These are phyloP conservation scores for Capitella teleta DNA, from an alignment of 1,140 invertebrate species.

Conservation along the genomic window DNA sequence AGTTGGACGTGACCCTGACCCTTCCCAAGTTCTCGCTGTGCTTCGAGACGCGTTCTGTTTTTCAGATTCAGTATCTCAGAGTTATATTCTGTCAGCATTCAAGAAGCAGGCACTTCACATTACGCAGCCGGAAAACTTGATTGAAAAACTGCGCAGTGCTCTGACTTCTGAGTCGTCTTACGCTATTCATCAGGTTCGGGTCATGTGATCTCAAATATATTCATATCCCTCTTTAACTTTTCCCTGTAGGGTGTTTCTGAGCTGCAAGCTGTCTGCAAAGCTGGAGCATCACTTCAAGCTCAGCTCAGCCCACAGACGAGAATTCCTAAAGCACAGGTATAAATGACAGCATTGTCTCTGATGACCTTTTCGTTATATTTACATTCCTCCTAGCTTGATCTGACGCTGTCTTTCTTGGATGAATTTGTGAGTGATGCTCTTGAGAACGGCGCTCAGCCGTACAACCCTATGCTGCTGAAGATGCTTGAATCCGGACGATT, in stretches of 20 bases:
- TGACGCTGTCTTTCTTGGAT: slow-evolving; percentile 12
- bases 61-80: not conserved
- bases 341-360: too few species aligned
- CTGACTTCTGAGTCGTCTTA: too few species aligned
- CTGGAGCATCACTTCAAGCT: too few species aligned
- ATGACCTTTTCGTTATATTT: not conserved
- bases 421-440: slow-evolving; percentile 12
- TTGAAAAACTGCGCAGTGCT: too few species aligned
- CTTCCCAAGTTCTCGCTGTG: not conserved
- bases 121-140: not conserved
- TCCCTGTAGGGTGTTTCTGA: too few species aligned
- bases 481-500: too few species aligned
- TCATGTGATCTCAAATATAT: too few species aligned
- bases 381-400: slow-evolving; percentile 8
- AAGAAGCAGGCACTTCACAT: not conserved
- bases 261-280: too few species aligned
- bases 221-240: too few species aligned
- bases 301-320: too few species aligned
- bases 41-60: not conserved
- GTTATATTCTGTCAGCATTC: slow-evolving; percentile 6
- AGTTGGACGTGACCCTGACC: not conserved
- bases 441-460: slow-evolving; percentile 9
- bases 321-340: too few species aligned
- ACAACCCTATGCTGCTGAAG: not conserved
- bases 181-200: too few species aligned